Conservation (phyloP, 2,113 vertebrate genomes). For the Cyanistes caeruleus region DNA sequence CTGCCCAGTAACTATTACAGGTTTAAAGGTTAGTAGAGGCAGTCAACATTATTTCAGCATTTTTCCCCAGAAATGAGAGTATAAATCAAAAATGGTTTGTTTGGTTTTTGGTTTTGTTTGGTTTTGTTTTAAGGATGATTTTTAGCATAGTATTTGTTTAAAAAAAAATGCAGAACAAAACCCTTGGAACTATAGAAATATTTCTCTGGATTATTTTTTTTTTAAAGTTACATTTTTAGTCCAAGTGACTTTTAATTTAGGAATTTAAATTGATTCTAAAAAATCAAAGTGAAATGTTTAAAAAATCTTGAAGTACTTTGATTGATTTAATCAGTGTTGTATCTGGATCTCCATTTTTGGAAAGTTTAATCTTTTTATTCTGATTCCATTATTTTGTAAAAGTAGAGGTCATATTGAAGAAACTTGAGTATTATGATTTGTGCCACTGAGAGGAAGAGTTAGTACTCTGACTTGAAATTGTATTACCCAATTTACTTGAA, state of each 20-base stretch:
- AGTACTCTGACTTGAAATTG: slow-evolving; percentile 12
- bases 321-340: slow-evolving; percentile 66
- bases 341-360: slow-evolving; percentile 51
- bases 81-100: not conserved
- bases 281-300: slow-evolving; percentile 23
- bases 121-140: not conserved
- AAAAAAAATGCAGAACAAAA: not conserved
- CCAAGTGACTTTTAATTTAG: slow-evolving; percentile 23
- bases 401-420: slow-evolving; percentile 48
- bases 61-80: not conserved
- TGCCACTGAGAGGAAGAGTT: slow-evolving; percentile 9
- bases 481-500: slow-evolving; percentile 27
- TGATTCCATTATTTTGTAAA: slow-evolving; percentile 62
- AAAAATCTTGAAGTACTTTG: slow-evolving; percentile 52
- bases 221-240: slow-evolving; percentile 39
- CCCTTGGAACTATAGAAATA: not conserved
- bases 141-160: not conserved
- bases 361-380: slow-evolving; percentile 57
- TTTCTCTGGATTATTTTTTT: not conserved
- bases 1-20: not conserved
- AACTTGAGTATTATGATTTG: slow-evolving; percentile 40
- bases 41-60: not conserved
- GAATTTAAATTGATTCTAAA: not conserved
- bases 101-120: not conserved
- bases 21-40: not conserved